These are phyloP conservation scores for Hirundichthys speculiger DNA, from an alignment of 2,113 vertebrate genomes.

Conservation along the genomic window DNA sequence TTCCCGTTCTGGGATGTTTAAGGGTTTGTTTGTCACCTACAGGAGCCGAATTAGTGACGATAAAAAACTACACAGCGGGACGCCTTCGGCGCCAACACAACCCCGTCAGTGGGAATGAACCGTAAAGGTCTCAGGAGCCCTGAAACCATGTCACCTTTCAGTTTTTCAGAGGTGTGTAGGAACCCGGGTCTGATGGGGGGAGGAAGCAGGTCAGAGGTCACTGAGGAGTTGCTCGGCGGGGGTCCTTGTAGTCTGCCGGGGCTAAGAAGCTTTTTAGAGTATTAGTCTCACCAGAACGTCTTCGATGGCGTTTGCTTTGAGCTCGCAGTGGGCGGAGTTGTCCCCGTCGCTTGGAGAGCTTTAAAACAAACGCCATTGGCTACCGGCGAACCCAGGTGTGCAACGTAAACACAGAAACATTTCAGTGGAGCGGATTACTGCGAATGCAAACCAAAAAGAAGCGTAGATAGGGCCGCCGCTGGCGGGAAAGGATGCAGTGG, in stretches of 20 bases:
- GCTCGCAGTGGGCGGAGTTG: neutral
- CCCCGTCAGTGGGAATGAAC: too few relatives aligned
- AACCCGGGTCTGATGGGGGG: slow-evolving; percentile 31
- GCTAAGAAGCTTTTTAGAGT: slow-evolving; percentile 41
- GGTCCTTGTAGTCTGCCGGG: slow-evolving; percentile 35
- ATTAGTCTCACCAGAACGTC: slow-evolving; percentile 1
- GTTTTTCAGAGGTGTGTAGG: slow-evolving; percentile 39
- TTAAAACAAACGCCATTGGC: slow-evolving; percentile 34
- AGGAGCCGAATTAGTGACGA: neutral
- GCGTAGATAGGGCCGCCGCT: slow-evolving; percentile 14
- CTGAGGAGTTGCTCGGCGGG: slow-evolving; percentile 50
- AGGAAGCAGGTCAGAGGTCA: slow-evolving; percentile 50
- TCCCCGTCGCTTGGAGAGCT: neutral
- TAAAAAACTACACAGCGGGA: too few relatives aligned
- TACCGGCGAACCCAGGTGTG: slow-evolving; percentile 34
- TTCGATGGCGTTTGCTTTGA: slow-evolving; percentile 20
- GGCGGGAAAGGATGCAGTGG: neutral
- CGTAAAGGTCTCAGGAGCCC: neutral
- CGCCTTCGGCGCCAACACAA: too few relatives aligned
- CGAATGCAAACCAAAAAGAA: slow-evolving; percentile 29
- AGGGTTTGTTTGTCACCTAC: too few relatives aligned
- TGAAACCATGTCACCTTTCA: rapidly evolving
- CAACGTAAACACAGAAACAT: slow-evolving; percentile 10
- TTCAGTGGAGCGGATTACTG: slow-evolving; percentile 26
- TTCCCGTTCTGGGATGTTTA: neutral